These are phyloP conservation scores for Helicoverpa assulta DNA, from an alignment of 2,888 invertebrate genomes.

Conservation along the genomic window DNA sequence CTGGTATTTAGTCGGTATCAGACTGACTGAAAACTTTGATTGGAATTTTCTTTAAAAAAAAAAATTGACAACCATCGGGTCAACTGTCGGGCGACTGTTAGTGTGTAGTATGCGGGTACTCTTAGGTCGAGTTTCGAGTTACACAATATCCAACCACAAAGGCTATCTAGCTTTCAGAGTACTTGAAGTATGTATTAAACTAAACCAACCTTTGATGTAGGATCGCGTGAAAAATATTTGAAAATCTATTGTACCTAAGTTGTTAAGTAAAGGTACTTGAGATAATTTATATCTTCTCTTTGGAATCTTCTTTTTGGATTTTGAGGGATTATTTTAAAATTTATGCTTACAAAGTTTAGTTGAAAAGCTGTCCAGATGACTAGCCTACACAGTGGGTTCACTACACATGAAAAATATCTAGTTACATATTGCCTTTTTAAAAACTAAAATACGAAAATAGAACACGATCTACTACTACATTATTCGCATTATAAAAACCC, in stretches of 20 bases:
- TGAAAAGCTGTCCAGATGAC: too few species aligned
- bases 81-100: too few species aligned
- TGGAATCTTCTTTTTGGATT: neutral
- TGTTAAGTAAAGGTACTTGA: neutral
- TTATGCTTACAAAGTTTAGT: too few species aligned
- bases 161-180: conserved; percentile 7
- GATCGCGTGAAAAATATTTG: conserved; percentile 14
- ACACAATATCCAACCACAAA: conserved; percentile 20
- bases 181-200: conserved; percentile 32
- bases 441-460: too few species aligned
- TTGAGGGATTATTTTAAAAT: neutral
- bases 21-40: too few species aligned
- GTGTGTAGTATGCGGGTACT: too few species aligned
- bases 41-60: too few species aligned
- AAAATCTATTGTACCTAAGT: conserved; percentile 5
- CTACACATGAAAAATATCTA: neutral
- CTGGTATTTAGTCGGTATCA: too few species aligned
- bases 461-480: neutral
- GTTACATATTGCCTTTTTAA: too few species aligned
- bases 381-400: too few species aligned
- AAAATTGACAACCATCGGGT: too few species aligned
- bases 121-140: conserved; percentile 14
- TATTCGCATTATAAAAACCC: too few species aligned
- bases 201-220: conserved; percentile 9
- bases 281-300: neutral